These are phyloP conservation scores for Chloroclystis v-ata DNA, from an alignment of 2,888 invertebrate genomes.

Conservation along the genomic window DNA sequence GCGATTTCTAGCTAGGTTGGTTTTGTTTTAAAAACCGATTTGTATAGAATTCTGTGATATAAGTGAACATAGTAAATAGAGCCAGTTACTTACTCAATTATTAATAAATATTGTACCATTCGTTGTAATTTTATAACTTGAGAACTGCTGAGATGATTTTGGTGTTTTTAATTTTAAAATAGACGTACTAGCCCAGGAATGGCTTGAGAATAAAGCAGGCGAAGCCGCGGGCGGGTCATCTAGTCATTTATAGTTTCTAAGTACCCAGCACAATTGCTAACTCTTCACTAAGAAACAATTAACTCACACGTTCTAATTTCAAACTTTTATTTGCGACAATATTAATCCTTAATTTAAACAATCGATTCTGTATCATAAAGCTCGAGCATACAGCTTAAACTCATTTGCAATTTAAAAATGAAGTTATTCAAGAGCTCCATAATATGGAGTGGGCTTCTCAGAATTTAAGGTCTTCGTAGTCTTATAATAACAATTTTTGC, in stretches of 20 bases:
- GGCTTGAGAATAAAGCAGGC: too few species aligned
- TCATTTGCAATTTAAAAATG: constrained; percentile 40
- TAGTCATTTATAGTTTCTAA: too few species aligned
- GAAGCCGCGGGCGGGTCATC: too few species aligned
- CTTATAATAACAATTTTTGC: constrained; percentile 62
- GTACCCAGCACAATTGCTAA: too few species aligned
- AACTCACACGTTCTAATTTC: constrained; percentile 59
- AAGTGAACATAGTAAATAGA: too few species aligned
- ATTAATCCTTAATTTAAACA: constrained; percentile 18
- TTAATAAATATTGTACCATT: too few species aligned
- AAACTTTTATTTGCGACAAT: constrained; percentile 52
- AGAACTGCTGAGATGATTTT: too few species aligned
- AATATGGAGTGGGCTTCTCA: constrained; percentile 33
- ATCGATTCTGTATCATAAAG: constrained; percentile 4
- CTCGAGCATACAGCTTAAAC: constrained; percentile 22
- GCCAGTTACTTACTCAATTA: too few species aligned
- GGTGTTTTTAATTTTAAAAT: too few species aligned
- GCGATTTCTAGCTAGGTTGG: constrained; percentile 34
- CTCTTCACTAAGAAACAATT: constrained; percentile 29
- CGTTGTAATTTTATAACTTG: too few species aligned
- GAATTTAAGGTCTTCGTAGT: constrained; percentile 31
- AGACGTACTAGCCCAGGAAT: too few species aligned
- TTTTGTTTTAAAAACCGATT: neutral
- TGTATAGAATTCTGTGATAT: neutral
- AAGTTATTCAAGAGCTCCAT: constrained; percentile 43